Percentiles rank a stretch among this genome's conserved stretches.
phyloP scores from a whole-genome alignment of 2,888 invertebrate genomes.

The Lochmaea capreae region DNA sequence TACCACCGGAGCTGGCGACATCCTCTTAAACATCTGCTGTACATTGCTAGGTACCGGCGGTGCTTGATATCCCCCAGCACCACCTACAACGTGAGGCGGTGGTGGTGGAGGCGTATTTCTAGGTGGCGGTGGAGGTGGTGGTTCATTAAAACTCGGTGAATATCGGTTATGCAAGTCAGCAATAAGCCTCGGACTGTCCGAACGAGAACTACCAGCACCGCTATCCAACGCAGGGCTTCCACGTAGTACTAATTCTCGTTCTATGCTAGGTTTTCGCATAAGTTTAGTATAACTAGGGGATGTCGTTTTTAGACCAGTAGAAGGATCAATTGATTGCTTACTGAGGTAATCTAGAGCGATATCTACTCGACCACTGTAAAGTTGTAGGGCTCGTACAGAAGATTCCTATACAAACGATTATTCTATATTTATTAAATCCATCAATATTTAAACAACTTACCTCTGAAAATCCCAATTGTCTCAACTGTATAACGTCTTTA shows the following conservation, averaged over 20 bases:
- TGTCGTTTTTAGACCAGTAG: constrained; percentile 34
- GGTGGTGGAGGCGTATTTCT: constrained; percentile 76
- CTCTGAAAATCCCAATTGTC: constrained; percentile 81
- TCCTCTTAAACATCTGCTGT: constrained; percentile 80
- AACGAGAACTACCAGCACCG: constrained; percentile 88
- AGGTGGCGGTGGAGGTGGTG: constrained; percentile 69
- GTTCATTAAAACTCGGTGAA: constrained; percentile 74
- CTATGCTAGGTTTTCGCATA: constrained; percentile 88
- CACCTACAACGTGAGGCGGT: constrained; percentile 63
- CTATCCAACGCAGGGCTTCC: constrained; percentile 90
- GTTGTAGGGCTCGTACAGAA: constrained; percentile 76
- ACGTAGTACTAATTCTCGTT: constrained; percentile 81
- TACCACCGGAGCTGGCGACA: constrained; percentile 77
- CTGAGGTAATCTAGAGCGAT: constrained; percentile 77
- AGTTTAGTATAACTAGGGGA: constrained; percentile 73
- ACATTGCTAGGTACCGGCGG: constrained; percentile 73
- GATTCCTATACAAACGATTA: constrained; percentile 69
- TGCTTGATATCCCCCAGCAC: constrained; percentile 64
- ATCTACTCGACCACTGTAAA: constrained; percentile 77
- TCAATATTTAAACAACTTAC: constrained; percentile 63
- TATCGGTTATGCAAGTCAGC: constrained; percentile 75
- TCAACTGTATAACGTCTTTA: constrained; percentile 74
- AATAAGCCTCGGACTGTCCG: constrained; percentile 84
- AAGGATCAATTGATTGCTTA: constrained; percentile 63
- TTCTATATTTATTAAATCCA: not conserved